phyloP scores from a whole-genome alignment of 2,888 invertebrate genomes.

The Eilema sororculum region DNA sequence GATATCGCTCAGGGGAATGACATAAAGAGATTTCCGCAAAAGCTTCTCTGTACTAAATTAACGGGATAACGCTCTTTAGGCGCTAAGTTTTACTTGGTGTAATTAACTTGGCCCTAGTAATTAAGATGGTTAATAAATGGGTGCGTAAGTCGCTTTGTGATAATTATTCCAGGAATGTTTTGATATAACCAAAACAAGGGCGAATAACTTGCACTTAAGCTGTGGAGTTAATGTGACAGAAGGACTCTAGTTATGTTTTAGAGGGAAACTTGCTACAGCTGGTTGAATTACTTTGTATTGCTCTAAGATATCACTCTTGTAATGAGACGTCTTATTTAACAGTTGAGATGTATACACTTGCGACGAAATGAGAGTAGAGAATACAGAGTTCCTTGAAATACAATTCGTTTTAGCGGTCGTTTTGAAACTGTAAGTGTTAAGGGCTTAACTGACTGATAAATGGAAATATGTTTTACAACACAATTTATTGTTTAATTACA shows the following conservation, averaged over 20 bases:
- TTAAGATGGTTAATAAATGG: constrained; percentile 86
- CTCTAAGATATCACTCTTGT: constrained; percentile 53
- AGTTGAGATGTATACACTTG: constrained; percentile 35
- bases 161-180: constrained; percentile 83
- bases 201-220: constrained; percentile 70
- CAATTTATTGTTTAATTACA: neutral
- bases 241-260: constrained; percentile 67
- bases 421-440: neutral
- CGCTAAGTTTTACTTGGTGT: constrained; percentile 81
- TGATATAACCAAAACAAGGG: constrained; percentile 82
- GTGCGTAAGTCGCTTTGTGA: constrained; percentile 83
- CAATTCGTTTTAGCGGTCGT: neutral
- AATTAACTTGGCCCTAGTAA: constrained; percentile 85
- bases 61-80: constrained; percentile 80
- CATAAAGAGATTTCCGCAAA: constrained; percentile 75
- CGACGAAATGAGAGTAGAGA: neutral
- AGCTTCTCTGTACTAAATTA: constrained; percentile 76
- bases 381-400: neutral
- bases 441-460: neutral
- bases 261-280: constrained; percentile 62
- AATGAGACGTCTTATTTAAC: constrained; percentile 51
- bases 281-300: constrained; percentile 57
- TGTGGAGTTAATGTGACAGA: constrained; percentile 72
- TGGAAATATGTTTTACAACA: neutral
- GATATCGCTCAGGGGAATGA: constrained; percentile 70